Percentiles rank a stretch among this genome's conserved stretches.
Evolutionary conservation across 2,113 vertebrate species (phyloP).

Genomic region (Gymnocephalus cernua): DNA sequence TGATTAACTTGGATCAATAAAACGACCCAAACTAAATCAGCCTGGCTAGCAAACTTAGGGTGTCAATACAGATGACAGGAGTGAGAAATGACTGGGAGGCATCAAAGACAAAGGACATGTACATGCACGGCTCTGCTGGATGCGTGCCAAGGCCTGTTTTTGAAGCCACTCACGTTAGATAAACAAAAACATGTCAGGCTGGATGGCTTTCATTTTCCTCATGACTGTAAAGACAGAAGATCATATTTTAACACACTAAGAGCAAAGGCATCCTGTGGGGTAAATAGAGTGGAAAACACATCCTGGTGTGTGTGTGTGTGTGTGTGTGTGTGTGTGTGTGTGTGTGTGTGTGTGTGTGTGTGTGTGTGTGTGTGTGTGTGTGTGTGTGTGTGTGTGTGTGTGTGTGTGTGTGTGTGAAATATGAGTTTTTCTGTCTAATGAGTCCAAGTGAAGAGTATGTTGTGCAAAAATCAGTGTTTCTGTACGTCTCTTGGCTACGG

Average conservation of each 20-base stretch:
- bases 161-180: constrained; percentile 28
- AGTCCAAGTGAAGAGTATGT: background rate
- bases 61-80: constrained; percentile 55
- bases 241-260: background rate
- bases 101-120: constrained; percentile 56
- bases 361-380: background rate
- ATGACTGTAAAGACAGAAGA: constrained; percentile 1
- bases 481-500: background rate
- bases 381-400: background rate
- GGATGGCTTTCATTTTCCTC: constrained; percentile 43
- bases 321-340: too few relatives aligned
- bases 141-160: constrained; percentile 25
- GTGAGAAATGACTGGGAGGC: constrained; percentile 59
- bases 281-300: background rate
- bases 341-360: background rate
- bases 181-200: constrained; percentile 24
- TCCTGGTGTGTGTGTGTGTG: background rate
- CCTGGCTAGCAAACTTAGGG: constrained; percentile 28
- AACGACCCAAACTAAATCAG: constrained; percentile 28
- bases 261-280: background rate
- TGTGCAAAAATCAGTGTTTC: background rate
- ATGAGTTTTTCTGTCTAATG: background rate
- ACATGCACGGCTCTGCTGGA: constrained; percentile 37
- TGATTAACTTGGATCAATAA: constrained; percentile 62
- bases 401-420: background rate